Conservation (phyloP, 2,888 invertebrate species). For the Aproaerema taeniolella region DNA sequence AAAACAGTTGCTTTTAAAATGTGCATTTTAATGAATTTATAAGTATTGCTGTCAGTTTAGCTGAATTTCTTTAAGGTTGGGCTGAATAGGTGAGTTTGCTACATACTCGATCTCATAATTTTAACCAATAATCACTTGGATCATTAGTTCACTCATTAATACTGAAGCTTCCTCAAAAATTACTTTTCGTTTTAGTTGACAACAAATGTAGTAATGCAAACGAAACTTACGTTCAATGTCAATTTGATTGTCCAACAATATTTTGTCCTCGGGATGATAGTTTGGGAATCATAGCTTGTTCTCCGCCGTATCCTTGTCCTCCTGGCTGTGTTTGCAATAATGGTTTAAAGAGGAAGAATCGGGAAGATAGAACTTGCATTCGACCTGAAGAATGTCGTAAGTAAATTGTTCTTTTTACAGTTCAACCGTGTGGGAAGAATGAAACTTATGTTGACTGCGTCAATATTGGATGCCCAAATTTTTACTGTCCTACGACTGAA, state of each 20-base stretch:
- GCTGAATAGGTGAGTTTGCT: no score
- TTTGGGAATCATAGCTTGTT: constrained; percentile 23
- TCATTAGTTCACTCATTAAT: no score
- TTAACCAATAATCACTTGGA: no score
- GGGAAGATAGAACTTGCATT: constrained; percentile 29
- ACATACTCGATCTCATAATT: no score
- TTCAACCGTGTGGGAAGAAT: constrained; percentile 2
- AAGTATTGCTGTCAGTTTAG: no score
- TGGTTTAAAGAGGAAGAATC: constrained; percentile 28
- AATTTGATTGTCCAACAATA: constrained; percentile 21
- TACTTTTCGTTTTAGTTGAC: no score
- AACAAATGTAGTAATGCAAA: constrained; percentile 34
- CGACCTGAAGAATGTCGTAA: constrained; percentile 30
- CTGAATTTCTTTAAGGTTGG: no score
- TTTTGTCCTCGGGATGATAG: constrained; percentile 35
- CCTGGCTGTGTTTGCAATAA: constrained; percentile 35
- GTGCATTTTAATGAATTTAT: no score
- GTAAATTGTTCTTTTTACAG: no score
- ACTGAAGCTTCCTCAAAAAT: no score
- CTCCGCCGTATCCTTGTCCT: constrained; percentile 26
- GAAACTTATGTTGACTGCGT: background rate
- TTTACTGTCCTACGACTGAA: background rate
- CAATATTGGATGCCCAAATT: constrained; percentile 1
- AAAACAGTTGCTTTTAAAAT: no score
- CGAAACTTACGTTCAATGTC: constrained; percentile 25